Percentiles rank a stretch among this genome's conserved stretches.
phyloP scores from a whole-genome alignment of 1,140 invertebrate genomes.

The Macrobrachium nipponense region DNA sequence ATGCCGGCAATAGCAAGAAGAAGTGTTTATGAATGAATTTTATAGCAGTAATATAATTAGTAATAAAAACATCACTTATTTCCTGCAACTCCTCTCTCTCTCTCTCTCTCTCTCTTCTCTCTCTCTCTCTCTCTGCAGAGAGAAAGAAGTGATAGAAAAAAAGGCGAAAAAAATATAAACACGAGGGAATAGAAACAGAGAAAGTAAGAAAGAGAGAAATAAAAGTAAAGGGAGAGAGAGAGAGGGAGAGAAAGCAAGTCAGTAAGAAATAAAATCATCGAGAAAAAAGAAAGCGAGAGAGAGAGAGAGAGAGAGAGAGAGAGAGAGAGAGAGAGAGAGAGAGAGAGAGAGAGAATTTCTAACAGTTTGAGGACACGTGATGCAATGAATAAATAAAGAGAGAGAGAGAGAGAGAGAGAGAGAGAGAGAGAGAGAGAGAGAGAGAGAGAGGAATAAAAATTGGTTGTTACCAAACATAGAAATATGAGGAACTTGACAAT shows the following conservation, averaged over 20 bases:
- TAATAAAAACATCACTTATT: not conserved
- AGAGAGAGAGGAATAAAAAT: too few species aligned
- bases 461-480: too few species aligned
- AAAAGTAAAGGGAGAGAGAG: not conserved
- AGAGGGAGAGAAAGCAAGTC: too few species aligned
- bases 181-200: not conserved
- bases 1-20: too few species aligned
- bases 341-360: too few species aligned
- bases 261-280: not conserved
- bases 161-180: not conserved
- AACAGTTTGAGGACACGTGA: too few species aligned
- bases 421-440: not conserved
- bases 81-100: too few species aligned
- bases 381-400: too few species aligned
- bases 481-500: too few species aligned
- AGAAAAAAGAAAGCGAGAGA: not conserved
- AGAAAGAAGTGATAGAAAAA: not conserved
- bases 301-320: not conserved
- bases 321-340: not conserved
- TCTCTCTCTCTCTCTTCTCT: too few species aligned
- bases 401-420: not conserved
- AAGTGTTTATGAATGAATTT: too few species aligned
- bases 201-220: not conserved
- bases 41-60: not conserved
- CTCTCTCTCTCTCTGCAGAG: not conserved